Percentiles rank a stretch among this genome's conserved stretches.
Evolutionary conservation across 1,140 invertebrate genomes (phyloP).

Genomic region (Drosophila grimshawi): DNA sequence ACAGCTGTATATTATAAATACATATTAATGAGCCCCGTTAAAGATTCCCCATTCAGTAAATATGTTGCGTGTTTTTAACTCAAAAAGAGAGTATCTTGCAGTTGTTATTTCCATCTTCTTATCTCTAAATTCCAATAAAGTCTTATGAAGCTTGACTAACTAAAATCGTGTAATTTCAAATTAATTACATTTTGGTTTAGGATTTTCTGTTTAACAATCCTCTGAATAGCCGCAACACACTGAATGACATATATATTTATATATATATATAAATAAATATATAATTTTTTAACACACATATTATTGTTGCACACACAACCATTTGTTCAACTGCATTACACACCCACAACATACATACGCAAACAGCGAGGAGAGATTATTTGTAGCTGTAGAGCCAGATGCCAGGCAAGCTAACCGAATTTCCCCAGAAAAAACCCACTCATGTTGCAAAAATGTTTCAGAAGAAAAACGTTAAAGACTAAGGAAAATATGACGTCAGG

Average conservation of each 20-base stretch:
- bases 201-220: too few species aligned
- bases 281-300: slow-evolving; percentile 25
- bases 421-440: slow-evolving; percentile 73
- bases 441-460: slow-evolving; percentile 73
- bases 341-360: slow-evolving; percentile 15
- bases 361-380: neutral
- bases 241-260: slow-evolving; percentile 18
- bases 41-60: too few species aligned
- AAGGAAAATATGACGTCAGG: slow-evolving; percentile 78
- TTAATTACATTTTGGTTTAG: too few species aligned
- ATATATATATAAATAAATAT: slow-evolving; percentile 18
- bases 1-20: too few species aligned
- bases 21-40: too few species aligned
- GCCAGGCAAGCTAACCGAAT: slow-evolving; percentile 57
- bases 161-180: too few species aligned
- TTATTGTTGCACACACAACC: neutral
- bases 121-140: too few species aligned
- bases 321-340: slow-evolving; percentile 4
- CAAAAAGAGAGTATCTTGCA: too few species aligned
- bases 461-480: slow-evolving; percentile 50
- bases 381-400: slow-evolving; percentile 34
- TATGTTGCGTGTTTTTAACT: too few species aligned
- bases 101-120: too few species aligned
- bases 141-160: too few species aligned
- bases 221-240: neutral